These are phyloP conservation scores for Ctenochaetus hawaiiensis DNA, from an alignment of 2,797 vertebrate genomes.

Conservation along the genomic window DNA sequence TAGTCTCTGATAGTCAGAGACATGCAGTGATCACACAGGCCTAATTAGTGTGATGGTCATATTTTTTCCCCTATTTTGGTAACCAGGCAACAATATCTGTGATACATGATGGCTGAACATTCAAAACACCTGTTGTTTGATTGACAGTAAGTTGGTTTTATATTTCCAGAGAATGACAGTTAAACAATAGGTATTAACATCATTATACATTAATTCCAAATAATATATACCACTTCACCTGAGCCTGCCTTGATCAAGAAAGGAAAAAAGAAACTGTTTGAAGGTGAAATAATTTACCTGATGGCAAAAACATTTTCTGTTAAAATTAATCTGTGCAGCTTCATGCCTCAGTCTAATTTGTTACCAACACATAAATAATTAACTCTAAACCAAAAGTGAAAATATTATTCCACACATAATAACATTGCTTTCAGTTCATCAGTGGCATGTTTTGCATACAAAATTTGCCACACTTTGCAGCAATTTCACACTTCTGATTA, in stretches of 20 bases:
- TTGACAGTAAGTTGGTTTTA: constrained; percentile 16
- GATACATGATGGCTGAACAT: constrained; percentile 10
- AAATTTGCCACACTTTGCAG: constrained; percentile 50
- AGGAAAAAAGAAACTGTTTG: constrained; percentile 40
- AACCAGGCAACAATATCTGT: constrained; percentile 11
- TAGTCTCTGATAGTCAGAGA: constrained; percentile 37
- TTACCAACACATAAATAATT: constrained; percentile 61
- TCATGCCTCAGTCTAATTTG: constrained; percentile 61
- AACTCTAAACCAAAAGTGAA: constrained; percentile 68
- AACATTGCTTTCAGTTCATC: constrained; percentile 61
- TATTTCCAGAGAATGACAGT: constrained; percentile 18
- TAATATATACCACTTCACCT: constrained; percentile 55
- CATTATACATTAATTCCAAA: constrained; percentile 28
- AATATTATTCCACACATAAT: constrained; percentile 73
- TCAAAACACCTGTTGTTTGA: constrained; percentile 23
- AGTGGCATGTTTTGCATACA: constrained; percentile 64
- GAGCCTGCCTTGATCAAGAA: constrained; percentile 45
- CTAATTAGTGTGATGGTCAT: constrained; percentile 17
- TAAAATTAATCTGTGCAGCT: constrained; percentile 54
- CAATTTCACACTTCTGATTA: constrained; percentile 62
- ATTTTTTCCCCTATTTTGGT: constrained; percentile 13
- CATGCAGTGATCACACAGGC: constrained; percentile 21
- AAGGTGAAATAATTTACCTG: constrained; percentile 63
- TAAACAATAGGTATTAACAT: constrained; percentile 31
- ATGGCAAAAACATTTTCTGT: constrained; percentile 52